These are phyloP conservation scores for Phrynocephalus versicolor DNA, from an alignment of 2,113 vertebrate genomes.

Conservation along the genomic window DNA sequence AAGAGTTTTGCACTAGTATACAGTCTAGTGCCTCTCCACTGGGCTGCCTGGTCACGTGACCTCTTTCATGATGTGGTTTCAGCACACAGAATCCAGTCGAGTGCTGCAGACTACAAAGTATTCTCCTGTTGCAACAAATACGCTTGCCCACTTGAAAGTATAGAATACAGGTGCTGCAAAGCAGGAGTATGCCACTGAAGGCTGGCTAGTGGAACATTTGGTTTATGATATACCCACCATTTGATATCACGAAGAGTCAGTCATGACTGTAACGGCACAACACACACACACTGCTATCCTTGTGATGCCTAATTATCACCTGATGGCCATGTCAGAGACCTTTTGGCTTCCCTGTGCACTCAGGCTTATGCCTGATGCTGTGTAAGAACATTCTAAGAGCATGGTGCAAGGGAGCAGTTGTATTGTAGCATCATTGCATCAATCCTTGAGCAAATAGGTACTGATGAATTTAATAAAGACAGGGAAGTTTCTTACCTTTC, in stretches of 20 bases:
- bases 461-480: neutral
- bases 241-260: neutral
- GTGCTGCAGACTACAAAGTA: neutral
- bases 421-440: neutral
- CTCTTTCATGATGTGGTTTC: neutral
- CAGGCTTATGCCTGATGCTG: neutral
- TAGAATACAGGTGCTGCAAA: neutral
- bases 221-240: neutral
- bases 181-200: neutral
- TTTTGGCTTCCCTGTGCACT: neutral
- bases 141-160: neutral
- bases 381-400: neutral
- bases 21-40: neutral
- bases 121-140: neutral
- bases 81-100: neutral
- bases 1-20: neutral
- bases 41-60: neutral
- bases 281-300: too few relatives aligned
- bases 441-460: neutral
- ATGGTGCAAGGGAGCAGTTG: neutral
- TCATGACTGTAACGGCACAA: too few relatives aligned
- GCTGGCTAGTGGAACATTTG: neutral
- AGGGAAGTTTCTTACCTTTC: fast-evolving
- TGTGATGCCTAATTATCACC: neutral
- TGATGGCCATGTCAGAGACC: neutral